Percentiles rank a stretch among this genome's conserved stretches.
phyloP scores from a whole-genome alignment of 1,140 invertebrate genomes.

The Caerostris darwini region DNA sequence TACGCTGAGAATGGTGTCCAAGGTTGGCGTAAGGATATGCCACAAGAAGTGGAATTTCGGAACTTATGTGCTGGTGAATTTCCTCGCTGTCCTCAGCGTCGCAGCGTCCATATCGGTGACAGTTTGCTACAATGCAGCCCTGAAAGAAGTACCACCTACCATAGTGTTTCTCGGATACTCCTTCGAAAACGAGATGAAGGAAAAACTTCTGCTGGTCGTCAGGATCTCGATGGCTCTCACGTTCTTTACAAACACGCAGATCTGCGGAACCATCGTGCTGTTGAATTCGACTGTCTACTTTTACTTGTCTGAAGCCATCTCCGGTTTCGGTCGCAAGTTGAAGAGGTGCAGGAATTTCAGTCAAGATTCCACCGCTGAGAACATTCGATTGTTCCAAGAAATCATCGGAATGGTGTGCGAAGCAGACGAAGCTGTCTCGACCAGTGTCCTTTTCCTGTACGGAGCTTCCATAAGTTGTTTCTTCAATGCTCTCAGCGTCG shows the following conservation, averaged over 20 bases:
- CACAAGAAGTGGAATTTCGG: neutral
- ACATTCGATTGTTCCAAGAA: constrained; percentile 23
- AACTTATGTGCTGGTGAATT: neutral
- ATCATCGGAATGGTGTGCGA: neutral
- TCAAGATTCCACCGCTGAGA: constrained; percentile 6
- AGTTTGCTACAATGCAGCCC: neutral
- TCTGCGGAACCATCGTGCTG: neutral
- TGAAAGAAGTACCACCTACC: neutral
- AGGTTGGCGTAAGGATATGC: neutral
- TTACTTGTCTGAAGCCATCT: neutral
- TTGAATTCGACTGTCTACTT: constrained; percentile 21
- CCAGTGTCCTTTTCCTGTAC: constrained; percentile 20
- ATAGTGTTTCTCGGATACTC: neutral
- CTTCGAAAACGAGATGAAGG: neutral
- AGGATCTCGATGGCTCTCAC: neutral
- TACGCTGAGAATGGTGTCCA: neutral
- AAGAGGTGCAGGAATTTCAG: neutral
- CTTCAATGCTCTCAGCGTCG: constrained; percentile 12
- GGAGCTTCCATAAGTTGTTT: constrained; percentile 30
- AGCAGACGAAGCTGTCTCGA: constrained; percentile 2
- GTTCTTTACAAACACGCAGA: neutral
- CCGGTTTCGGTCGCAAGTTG: neutral
- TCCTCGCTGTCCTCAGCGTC: neutral
- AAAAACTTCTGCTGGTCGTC: neutral
- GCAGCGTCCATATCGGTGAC: neutral